Evolutionary conservation across 2,888 invertebrate genomes (phyloP).

Genomic region (Lithodes maja): DNA sequence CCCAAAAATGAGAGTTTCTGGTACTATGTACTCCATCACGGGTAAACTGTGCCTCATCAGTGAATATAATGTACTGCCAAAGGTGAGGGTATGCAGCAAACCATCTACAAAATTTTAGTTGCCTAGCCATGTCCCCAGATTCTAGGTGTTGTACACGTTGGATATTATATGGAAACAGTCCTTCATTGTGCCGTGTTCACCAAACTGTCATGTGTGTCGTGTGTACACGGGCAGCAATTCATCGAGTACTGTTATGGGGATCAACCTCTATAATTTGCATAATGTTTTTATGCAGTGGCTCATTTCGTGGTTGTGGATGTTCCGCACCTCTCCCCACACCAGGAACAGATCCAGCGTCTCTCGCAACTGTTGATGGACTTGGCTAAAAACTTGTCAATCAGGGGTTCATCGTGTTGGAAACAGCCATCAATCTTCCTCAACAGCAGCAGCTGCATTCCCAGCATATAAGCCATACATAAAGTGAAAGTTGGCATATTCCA

Average conservation of each 20-base stretch:
- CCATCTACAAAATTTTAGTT: not conserved
- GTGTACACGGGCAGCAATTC: not conserved
- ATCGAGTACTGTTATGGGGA: not conserved
- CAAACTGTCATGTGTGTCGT: not conserved
- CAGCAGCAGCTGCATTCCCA: not conserved
- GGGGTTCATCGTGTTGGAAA: not conserved
- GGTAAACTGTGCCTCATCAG: not conserved
- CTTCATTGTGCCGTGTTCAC: not conserved
- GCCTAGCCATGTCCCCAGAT: not conserved
- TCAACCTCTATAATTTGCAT: not conserved
- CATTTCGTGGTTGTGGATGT: not conserved
- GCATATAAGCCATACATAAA: not conserved
- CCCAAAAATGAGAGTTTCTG: not conserved
- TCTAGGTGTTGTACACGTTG: not conserved
- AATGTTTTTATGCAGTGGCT: not conserved
- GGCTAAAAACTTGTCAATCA: not conserved
- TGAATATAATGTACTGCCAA: not conserved
- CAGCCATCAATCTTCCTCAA: not conserved
- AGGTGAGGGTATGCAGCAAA: conserved; percentile 1
- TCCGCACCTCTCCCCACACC: not conserved
- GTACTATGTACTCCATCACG: not conserved
- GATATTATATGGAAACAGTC: not conserved
- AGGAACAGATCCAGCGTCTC: not conserved
- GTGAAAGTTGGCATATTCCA: not conserved
- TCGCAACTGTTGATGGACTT: not conserved